Evolutionary conservation across 2,888 invertebrate genomes (phyloP), one percentile per base, ranked within the genome.

Genomic region (Callimorpha dominula): DNA sequence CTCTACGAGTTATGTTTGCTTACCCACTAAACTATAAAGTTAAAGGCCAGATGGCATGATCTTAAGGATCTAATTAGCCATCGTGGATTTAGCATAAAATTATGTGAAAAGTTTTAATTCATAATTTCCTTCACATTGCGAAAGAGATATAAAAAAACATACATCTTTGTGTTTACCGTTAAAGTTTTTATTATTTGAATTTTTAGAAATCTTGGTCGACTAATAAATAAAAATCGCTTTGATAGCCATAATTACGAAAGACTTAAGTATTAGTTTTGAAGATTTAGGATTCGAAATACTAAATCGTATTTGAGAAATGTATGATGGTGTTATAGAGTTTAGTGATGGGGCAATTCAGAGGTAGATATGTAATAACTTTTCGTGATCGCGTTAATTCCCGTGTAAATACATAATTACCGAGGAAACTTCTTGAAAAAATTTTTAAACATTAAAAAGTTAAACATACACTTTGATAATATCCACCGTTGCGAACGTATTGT

Each of bases 1-100:
- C 71, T 72, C 40, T 66, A 76, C 78, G 71, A 81, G 78, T 81
- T 81, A 79, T 78, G 79, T 77, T 71, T 71, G 62, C 72, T 76
- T 63, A 68, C 65, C 65, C 17, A 65, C 65, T 65, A 65, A 65
- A 65, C 50, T 31, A 65, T 65, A 65, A 65, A 65, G 40, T 65
- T 50, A 65, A 60, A 71, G 15, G 52, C 43, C 50, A 67, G 68
- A 76, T 50, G 43, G 65, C 78, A 74, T 74, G 74, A 72, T 73
- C 54, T 40, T 40, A 50, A 12, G 17, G 62, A 63, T 42, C 62
- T 40, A 62, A 73, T 71, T 65, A 71, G 60, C 60, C 60, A 20
- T 57, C 60, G 65, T 66, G 40, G 14, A 49, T 31, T 20, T 60
- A 14, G 12, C 49, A 49, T 20, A 20, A 20, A 65, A 65, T 49